Evolutionary conservation across 2,888 invertebrate species (phyloP), one percentile per base, ranked within the genome.

Genomic region (Syrphus vitripennis): DNA sequence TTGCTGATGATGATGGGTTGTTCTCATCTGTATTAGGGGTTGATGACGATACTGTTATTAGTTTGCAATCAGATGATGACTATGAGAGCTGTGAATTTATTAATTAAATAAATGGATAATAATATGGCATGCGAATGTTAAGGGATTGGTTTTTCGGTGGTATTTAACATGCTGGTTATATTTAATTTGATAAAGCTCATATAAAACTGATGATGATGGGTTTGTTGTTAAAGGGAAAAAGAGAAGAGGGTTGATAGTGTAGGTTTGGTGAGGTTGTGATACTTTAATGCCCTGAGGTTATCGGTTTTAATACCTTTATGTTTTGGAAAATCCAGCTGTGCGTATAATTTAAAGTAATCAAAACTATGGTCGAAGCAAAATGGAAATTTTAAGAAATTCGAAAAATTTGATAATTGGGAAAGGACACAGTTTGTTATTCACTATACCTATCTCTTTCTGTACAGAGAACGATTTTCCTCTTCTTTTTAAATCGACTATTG

Each of bases 11-110:
- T 57, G n/a, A n/a, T n/a, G n/a, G n/a, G n/a, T n/a, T n/a, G n/a
- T 31, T 57, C 57, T 53, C 65, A 26, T 48, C 0, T 0, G 5
- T 12, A 45, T 6, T 48, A 70, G 70, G 82, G 63, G 76, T 37
- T 59, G 75, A 40, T 50, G 76, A 37, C 69, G 88, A 88, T 87
- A 88, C 88, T 88, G 88, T 88, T 88, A 88, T 88, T 88, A 88
- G 87, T 88, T 88, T 70, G 61, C 80, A 81, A 87, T 87, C 78
- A 83, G 63, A 76, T 37, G 63, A 76, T 37, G 59, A 48, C 34
- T 19, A 55, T 24, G 67, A 40, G 57, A 42, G 57, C 67, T 72
- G 75, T 70, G 70, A 65, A 67, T 24, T 50, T 31, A 59, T 16
- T 45, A 61, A 61, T 76, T 65, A 45, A 29, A 65, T 65, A 81